Evolutionary conservation across 2,113 vertebrate species (phyloP).

Genomic region (Echinops telfairi): DNA sequence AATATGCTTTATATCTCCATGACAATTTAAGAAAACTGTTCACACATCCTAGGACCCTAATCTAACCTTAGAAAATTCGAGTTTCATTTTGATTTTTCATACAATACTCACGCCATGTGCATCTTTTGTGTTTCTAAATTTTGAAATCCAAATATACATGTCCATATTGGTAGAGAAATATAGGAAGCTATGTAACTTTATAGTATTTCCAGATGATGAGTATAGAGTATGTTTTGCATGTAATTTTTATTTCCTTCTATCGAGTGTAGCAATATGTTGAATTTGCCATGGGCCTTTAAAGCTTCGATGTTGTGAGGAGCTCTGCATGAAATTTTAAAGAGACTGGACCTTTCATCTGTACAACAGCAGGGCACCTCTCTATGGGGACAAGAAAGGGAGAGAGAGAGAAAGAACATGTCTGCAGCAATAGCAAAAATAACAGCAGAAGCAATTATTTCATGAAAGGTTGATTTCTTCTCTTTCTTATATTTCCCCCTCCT

Average conservation of each 20-base stretch:
- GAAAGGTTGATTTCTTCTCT: slow-evolving; percentile 87
- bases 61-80: slow-evolving; percentile 55
- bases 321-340: slow-evolving; percentile 91
- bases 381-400: slow-evolving; percentile 86
- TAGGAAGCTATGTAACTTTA: slow-evolving; percentile 37
- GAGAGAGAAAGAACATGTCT: slow-evolving; percentile 84
- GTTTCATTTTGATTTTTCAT: slow-evolving; percentile 71
- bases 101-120: slow-evolving; percentile 25
- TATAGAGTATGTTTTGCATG: slow-evolving; percentile 78
- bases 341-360: slow-evolving; percentile 88
- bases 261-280: slow-evolving; percentile 88
- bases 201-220: slow-evolving; percentile 69
- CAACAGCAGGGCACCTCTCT: slow-evolving; percentile 86
- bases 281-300: slow-evolving; percentile 89
- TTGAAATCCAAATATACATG: slow-evolving; percentile 60
- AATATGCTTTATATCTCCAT: slow-evolving; percentile 35
- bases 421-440: slow-evolving; percentile 87
- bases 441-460: slow-evolving; percentile 90
- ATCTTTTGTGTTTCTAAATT: slow-evolving; percentile 75
- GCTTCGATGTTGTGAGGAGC: slow-evolving; percentile 86
- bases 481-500: slow-evolving; percentile 68
- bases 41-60: slow-evolving; percentile 12
- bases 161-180: slow-evolving; percentile 37
- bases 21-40: slow-evolving; percentile 65
- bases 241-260: slow-evolving; percentile 86